A percentile compares a stretch with the other conserved stretches of the same genome.
phyloP scores from a whole-genome alignment of 2,113 vertebrate species.

The Zootoca vivipara region DNA sequence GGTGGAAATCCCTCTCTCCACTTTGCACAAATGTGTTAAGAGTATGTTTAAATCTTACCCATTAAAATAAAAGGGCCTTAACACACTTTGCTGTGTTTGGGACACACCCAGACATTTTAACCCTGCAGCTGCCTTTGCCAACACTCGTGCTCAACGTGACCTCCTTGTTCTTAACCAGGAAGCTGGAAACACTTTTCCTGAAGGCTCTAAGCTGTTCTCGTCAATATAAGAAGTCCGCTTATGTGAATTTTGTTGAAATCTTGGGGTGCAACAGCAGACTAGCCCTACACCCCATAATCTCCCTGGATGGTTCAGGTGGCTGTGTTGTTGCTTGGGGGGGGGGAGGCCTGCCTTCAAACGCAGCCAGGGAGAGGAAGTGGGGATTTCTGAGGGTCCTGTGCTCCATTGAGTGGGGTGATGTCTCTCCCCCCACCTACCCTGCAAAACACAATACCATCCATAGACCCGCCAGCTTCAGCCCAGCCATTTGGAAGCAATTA shows the following conservation, averaged over 20 bases:
- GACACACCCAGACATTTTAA: neutral
- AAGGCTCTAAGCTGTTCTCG: neutral
- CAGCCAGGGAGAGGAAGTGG: constrained; percentile 1
- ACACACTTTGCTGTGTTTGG: no score
- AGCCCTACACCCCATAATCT: neutral
- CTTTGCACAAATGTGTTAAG: no score
- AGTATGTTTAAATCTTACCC: no score
- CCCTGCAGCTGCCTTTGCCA: neutral
- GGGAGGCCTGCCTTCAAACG: neutral
- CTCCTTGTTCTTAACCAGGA: neutral
- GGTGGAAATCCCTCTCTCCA: neutral
- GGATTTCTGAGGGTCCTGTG: neutral
- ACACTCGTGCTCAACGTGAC: neutral
- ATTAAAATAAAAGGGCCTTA: no score
- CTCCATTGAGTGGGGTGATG: neutral
- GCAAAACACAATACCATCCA: constrained; percentile 49
- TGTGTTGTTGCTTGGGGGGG: accelerated
- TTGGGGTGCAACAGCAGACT: neutral
- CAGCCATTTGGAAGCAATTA: constrained; percentile 74
- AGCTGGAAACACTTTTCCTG: neutral
- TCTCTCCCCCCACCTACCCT: constrained; percentile 25
- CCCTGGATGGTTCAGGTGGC: neutral
- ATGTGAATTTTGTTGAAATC: neutral
- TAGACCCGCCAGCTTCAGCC: constrained; percentile 53
- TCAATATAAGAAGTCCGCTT: neutral